Evolutionary conservation across 2,113 vertebrate genomes (phyloP), one percentile per base, ranked within the genome.

Genomic region (Sterna hirundo): DNA sequence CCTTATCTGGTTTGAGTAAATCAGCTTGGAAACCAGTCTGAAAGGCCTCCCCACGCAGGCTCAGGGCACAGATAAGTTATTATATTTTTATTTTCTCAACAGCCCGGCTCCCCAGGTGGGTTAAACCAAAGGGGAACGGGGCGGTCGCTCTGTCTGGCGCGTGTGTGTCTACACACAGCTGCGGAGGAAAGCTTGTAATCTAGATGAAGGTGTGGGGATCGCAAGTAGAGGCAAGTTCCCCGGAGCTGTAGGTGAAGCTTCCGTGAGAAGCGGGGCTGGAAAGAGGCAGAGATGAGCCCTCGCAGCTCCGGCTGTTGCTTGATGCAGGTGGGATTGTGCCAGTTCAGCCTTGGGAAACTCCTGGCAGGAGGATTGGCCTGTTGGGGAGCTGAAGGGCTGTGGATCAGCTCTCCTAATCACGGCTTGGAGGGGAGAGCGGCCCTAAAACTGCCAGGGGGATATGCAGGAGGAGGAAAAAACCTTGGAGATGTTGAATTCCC

Each of bases 81-180:
- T 44, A 1, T 32, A 7, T 20, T 15, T 27, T 30, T 13, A 22
- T 46, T 69, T 55, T 57, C 11, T 49, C 20, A 3, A 14, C 21
- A 42, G 13, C 30, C 30, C 0, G 3, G 25, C n/a, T 72, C 29
- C 71, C 14, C 8, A 1, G 3, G n/a, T 0, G 36, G 44, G 51
- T 60, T 58, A 42, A 81, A 70, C 6, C 11, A 1, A 4, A 46
- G 27, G 42, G 54, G 26, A 57, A 4, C 0, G 17, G 60, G 38
- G 65, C 3, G 1, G 19, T 9, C 0, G 8, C 49, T 64, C 52
- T 0, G 5, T 29, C 51, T 76, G 70, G 70, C 2, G 1, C 5
- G 19, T 26, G 57, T 26, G 72, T 32, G 55, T 30, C 49, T 36
- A 42, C 34, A 34, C 13, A 2, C 29, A 27, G 68, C 75, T 21